Evolutionary conservation across 2,113 vertebrate genomes (phyloP), one percentile per base, ranked within the genome.

Genomic region (Tonatia bakeri): DNA sequence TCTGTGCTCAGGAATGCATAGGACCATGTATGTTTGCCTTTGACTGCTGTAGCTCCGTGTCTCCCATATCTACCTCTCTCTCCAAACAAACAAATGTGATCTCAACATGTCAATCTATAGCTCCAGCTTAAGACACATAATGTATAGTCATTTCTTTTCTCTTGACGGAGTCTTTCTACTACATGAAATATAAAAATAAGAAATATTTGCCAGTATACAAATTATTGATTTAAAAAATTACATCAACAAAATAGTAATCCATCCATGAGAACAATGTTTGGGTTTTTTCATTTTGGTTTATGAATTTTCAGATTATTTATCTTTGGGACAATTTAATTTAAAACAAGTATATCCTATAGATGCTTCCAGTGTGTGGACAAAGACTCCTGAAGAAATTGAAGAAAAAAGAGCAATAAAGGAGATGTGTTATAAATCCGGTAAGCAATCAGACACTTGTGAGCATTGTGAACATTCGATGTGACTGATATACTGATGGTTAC

Each of bases 401-500:
- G 98, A 99, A 91, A 97, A 98, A 98, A 98, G 96, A 98, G 97
- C 97, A 96, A 98, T 99, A 98, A 98, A 97, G 87, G 98, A 98
- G 90, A 98, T 98, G 81, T 98, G 98, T 94, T 95, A 97, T 93
- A 98, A 97, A 98, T 97, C 98, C 93, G 98, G 98, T 98, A 98
- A 98, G 96, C 95, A 92, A 76, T 17, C 87, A 75, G 85, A 83
- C 38, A 59, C 72, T 93, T 86, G 69, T 91, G 80, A 24, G 59
- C 88, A 96, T 96, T 92, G n/a, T 14, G 24, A 43, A 26, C 83
- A 77, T 19, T 87, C 33, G 69, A 36, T 65, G 2, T 69, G 89
- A 90, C 4, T n/a, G 91, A 12, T 72, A 59, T 4, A 83, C 38
- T 97, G 95, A 98, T 65, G 15, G 14, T 43, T 83, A 7, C 70